These are phyloP conservation scores for Nephrotoma guestfalica DNA, from an alignment of 2,888 invertebrate genomes.

Conservation along the genomic window DNA sequence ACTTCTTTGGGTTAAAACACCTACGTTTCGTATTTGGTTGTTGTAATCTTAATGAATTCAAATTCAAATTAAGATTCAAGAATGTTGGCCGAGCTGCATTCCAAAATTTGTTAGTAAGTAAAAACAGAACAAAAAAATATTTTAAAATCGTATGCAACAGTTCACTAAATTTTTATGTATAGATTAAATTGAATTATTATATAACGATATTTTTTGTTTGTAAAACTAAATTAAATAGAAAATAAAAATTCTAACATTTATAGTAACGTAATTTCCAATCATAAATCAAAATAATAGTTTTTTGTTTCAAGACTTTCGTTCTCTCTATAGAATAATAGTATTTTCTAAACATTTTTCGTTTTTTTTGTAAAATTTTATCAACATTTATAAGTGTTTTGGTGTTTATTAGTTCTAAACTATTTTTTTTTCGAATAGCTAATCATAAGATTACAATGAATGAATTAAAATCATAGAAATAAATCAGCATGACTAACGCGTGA, in stretches of 20 bases:
- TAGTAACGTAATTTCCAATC: neutral
- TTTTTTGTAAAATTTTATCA: neutral
- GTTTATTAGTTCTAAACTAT: neutral
- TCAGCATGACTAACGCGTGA: neutral
- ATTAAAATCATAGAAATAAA: neutral
- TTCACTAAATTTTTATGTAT: neutral
- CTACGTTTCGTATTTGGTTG: constrained; percentile 72
- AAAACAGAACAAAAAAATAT: neutral
- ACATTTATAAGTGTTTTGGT: neutral
- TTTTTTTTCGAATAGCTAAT: neutral
- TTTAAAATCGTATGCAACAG: neutral
- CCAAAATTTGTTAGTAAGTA: constrained; percentile 1
- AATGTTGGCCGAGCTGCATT: constrained; percentile 91
- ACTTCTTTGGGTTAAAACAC: constrained; percentile 30
- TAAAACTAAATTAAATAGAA: neutral
- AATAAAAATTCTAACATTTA: neutral
- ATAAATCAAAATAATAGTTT: neutral
- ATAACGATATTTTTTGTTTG: neutral
- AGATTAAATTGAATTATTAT: neutral
- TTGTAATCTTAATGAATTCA: constrained; percentile 80
- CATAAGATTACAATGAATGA: neutral
- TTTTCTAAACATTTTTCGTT: neutral
- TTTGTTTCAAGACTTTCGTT: neutral
- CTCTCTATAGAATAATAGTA: neutral
- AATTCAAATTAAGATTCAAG: constrained; percentile 92